Evolutionary conservation across 2,888 invertebrate species (phyloP).

Genomic region (Belgica antarctica): DNA sequence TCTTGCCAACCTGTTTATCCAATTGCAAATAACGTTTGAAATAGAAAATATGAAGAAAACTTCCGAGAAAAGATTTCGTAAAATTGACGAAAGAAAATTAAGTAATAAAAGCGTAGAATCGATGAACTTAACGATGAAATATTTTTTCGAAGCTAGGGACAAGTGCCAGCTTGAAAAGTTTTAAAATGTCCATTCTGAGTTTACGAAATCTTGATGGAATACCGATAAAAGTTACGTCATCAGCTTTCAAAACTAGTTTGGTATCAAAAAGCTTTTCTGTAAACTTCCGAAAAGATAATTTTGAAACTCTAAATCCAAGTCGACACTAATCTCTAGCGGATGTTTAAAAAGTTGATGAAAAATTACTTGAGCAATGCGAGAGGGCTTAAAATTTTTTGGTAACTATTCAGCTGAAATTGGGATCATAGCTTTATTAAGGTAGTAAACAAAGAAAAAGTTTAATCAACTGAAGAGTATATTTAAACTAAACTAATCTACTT

Average conservation of each 20-base stretch:
- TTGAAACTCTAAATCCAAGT: no score
- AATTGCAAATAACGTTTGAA: background rate
- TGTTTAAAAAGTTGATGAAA: conserved; percentile 26
- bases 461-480: conserved; percentile 33
- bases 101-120: conserved; percentile 2
- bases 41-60: no score
- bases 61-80: no score
- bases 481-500: conserved; percentile 23
- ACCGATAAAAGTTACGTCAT: no score
- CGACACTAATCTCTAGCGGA: no score
- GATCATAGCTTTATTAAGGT: conserved; percentile 67
- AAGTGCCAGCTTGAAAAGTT: no score
- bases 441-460: conserved; percentile 26
- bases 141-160: background rate
- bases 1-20: background rate
- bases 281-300: no score
- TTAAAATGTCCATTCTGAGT: no score
- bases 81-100: no score
- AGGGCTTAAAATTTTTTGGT: conserved; percentile 45
- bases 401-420: conserved; percentile 58
- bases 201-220: no score
- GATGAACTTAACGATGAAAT: background rate
- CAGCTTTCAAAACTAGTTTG: no score
- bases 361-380: conserved; percentile 40
- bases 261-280: no score